Base-by-base conservation (phyloP, 2,113 vertebrate genomes). In the Leuciscus idus region DNA sequence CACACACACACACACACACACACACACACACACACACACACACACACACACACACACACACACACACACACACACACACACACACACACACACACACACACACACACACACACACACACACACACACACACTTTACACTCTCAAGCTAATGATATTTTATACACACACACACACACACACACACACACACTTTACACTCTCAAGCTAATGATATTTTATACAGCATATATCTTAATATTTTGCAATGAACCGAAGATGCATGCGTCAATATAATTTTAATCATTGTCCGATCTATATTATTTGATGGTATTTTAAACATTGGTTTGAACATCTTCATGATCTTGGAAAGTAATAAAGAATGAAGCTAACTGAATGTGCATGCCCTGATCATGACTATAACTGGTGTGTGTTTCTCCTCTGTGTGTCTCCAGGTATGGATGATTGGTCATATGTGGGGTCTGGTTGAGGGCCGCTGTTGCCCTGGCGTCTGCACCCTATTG, bases 391-490 rank as follows among this genome's bases (percentile, higher is more conserved):
- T 57, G 55, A 57, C 55, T 21, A 21, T 57, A 57, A 57, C 19
- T 57, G 55, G 19, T 57, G 7, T 57, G 3, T 75, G 6, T 4
- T 17, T 70, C 57, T 30, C 36, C 36, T 61, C 21, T 82, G 2
- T 70, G 4, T 52, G 52, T 62, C 13, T 46, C 5, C 84, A 93
- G 93, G 91, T 81, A 94, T 94, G 94, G 90, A 89, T 87, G 90
- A 91, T 84, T 76, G 87, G 91, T 92, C 90, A 92, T 90, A 90
- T 89, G 85, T 89, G 86, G 74, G 84, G 86, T 84, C 85, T 82
- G 92, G 89, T 89, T 93, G 61, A 92, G 93, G 90, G 88, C 89
- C 68, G 21, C 66, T 61, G 91, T 81, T 21, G 86, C 90, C 90
- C 86, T 77, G 74, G 87, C 82, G 39, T 79, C 75, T 88, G 70